These are phyloP conservation scores for Philopedon plagiatum DNA, from an alignment of 2,888 invertebrate genomes.

Conservation along the genomic window DNA sequence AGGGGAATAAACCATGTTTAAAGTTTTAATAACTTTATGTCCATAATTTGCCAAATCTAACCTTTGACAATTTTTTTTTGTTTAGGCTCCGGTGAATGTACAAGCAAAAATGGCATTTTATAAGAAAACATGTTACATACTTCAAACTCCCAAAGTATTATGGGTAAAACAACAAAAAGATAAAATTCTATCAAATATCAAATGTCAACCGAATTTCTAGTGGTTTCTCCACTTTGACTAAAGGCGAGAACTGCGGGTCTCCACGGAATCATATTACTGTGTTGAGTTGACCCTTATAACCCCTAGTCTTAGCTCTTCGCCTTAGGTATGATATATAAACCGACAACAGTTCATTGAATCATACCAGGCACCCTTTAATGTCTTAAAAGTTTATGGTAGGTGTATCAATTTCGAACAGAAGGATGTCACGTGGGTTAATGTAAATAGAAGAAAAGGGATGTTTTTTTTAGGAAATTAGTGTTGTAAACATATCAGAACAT, in stretches of 20 bases:
- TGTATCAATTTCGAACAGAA: conserved; percentile 14
- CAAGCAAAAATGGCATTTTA: too few relatives aligned
- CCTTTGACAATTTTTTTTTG: too few relatives aligned
- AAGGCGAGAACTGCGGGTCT: conserved; percentile 18
- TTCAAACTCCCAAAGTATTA: background rate
- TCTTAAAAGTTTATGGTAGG: conserved; percentile 22
- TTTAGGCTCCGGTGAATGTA: too few relatives aligned
- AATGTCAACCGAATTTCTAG: conserved; percentile 26
- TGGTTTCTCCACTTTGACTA: conserved; percentile 24
- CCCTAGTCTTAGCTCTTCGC: conserved; percentile 25
- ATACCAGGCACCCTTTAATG: conserved; percentile 13
- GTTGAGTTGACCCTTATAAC: conserved; percentile 30
- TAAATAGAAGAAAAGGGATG: background rate
- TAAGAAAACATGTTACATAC: background rate
- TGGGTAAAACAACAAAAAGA: background rate
- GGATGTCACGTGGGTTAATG: background rate
- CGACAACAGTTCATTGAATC: conserved; percentile 26
- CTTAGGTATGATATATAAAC: conserved; percentile 31
- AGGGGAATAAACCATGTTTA: too few relatives aligned
- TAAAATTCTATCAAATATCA: conserved; percentile 22
- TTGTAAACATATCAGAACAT: too few relatives aligned
- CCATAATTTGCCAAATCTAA: too few relatives aligned
- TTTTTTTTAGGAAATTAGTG: too few relatives aligned
- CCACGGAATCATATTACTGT: conserved; percentile 26
- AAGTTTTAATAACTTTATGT: too few relatives aligned